Conservation (phyloP, 2,888 invertebrate species). For the Andrena hattorfiana region DNA sequence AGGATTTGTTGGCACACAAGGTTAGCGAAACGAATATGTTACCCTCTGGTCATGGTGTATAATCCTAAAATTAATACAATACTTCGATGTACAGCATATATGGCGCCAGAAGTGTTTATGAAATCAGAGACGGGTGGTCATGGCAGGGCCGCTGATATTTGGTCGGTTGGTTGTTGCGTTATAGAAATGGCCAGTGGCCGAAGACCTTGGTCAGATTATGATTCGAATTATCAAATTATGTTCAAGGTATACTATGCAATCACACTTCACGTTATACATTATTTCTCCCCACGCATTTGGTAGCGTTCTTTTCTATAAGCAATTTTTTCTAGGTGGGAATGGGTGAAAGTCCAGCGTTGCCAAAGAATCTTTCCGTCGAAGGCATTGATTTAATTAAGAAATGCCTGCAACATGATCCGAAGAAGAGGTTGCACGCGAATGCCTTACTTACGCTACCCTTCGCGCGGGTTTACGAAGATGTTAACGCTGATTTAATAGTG, state of each 20-base stretch:
- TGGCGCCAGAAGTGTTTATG: constrained; percentile 98
- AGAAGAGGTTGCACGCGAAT: constrained; percentile 89
- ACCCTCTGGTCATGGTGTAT: not conserved
- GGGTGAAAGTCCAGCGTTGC: constrained; percentile 93
- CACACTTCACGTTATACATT: not conserved
- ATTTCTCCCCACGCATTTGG: not conserved
- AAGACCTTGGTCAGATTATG: constrained; percentile 97
- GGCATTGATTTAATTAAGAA: constrained; percentile 92
- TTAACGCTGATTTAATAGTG: constrained; percentile 76
- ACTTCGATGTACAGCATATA: constrained; percentile 90
- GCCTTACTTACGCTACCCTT: constrained; percentile 92
- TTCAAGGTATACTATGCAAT: constrained; percentile 85
- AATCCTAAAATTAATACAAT: constrained; percentile 22
- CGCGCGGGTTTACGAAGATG: constrained; percentile 84
- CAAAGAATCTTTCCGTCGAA: constrained; percentile 92
- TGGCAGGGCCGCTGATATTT: constrained; percentile 97
- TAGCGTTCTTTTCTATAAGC: constrained; percentile 79
- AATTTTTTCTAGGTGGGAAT: constrained; percentile 93
- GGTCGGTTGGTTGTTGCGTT: constrained; percentile 98
- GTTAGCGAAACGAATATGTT: constrained; percentile 84
- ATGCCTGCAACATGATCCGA: constrained; percentile 94
- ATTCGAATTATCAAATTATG: constrained; percentile 98
- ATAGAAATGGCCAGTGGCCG: constrained; percentile 98
- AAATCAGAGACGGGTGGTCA: constrained; percentile 92
- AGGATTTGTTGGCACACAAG: constrained; percentile 97